Conservation (phyloP, 2,888 invertebrate genomes). For the Blera fallax region DNA sequence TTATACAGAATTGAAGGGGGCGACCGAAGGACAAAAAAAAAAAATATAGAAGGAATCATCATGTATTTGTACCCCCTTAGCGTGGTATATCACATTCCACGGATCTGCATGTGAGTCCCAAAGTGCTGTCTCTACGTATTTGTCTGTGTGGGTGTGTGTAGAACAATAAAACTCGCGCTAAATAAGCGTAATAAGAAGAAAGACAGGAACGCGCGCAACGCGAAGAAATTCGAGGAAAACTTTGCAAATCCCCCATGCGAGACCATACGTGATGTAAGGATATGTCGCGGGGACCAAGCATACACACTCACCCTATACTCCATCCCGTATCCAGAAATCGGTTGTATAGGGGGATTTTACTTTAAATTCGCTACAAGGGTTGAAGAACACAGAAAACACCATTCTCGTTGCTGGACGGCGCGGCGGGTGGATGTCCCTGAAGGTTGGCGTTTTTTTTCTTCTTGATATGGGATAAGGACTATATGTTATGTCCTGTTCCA, state of each 20-base stretch:
- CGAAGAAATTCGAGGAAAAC: slow-evolving; percentile 70
- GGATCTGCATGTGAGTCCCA: slow-evolving; percentile 65
- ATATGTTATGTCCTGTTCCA: slow-evolving; percentile 53
- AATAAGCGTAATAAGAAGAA: slow-evolving; percentile 78
- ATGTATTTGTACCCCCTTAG: slow-evolving; percentile 47
- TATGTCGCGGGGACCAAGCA: slow-evolving; percentile 54
- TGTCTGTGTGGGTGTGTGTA: slow-evolving; percentile 35
- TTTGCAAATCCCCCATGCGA: slow-evolving; percentile 64
- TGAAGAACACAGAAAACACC: slow-evolving; percentile 55
- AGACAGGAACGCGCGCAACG: slow-evolving; percentile 75
- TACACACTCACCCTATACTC: slow-evolving; percentile 2
- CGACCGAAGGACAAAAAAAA: slow-evolving; percentile 47
- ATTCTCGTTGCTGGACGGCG: slow-evolving; percentile 48
- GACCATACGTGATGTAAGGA: slow-evolving; percentile 70
- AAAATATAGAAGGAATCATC: slow-evolving; percentile 48
- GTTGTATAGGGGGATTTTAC: slow-evolving; percentile 52
- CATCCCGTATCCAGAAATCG: slow-evolving; percentile 12
- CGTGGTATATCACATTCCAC: slow-evolving; percentile 64
- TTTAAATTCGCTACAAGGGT: slow-evolving; percentile 66
- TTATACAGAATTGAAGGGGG: slow-evolving; percentile 64
- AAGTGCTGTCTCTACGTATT: slow-evolving; percentile 25
- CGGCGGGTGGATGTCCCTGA: slow-evolving; percentile 58
- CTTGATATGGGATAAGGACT: slow-evolving; percentile 62
- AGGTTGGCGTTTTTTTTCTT: slow-evolving; percentile 41
- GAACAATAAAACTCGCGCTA: slow-evolving; percentile 74